Percentiles rank a stretch among this genome's conserved stretches.
phyloP scores from a whole-genome alignment of 2,113 vertebrate genomes.

The Anas platyrhynchos region DNA sequence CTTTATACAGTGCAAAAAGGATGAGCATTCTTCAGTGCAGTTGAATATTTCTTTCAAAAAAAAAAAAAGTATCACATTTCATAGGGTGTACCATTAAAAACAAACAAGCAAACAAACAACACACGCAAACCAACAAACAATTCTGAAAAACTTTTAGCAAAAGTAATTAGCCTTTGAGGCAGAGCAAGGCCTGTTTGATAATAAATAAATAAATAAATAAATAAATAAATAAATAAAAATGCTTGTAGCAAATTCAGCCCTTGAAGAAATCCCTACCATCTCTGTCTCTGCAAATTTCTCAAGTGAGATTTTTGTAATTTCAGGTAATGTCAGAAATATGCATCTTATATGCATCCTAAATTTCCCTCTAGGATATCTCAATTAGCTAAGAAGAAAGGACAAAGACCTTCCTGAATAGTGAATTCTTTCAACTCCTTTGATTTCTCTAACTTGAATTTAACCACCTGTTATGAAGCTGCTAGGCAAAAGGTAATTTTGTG shows the following conservation, averaged over 20 bases:
- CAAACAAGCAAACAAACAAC: background rate
- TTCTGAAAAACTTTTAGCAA: background rate
- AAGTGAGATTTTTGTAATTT: background rate
- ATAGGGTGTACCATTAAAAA: background rate
- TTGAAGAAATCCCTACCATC: background rate
- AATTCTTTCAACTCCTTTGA: background rate
- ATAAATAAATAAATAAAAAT: background rate
- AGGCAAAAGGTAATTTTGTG: background rate
- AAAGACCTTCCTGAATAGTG: rapidly evolving
- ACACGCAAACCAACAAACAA: background rate
- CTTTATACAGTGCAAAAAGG: background rate
- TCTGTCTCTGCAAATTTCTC: background rate
- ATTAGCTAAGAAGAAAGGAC: background rate
- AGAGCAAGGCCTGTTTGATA: background rate
- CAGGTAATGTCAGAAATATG: background rate
- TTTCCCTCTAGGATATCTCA: background rate
- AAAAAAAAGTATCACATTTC: background rate
- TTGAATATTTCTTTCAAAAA: background rate
- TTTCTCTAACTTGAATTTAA: background rate
- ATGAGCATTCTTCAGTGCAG: background rate
- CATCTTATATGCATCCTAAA: no score
- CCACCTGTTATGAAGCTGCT: rapidly evolving
- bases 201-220: background rate
- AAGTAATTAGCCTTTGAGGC: background rate
- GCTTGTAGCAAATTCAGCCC: background rate